Evolutionary conservation across 2,113 vertebrate species (phyloP).

Genomic region (Elachura formosa): DNA sequence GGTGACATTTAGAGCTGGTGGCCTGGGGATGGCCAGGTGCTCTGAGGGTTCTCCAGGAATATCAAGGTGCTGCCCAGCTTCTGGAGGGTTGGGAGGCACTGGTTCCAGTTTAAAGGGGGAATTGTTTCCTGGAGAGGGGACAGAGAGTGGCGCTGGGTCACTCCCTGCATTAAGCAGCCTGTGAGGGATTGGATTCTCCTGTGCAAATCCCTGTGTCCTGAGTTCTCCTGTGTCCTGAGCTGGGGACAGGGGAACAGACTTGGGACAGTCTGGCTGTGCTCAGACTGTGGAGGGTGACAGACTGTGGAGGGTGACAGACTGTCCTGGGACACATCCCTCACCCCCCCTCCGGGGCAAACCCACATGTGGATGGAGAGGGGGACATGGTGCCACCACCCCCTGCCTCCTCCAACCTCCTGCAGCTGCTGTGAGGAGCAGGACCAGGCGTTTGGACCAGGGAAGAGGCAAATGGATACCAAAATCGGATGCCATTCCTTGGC

Average conservation of each 20-base stretch:
- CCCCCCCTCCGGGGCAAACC: neutral
- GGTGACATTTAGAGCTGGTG: neutral
- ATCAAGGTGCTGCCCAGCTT: neutral
- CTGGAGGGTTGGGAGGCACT: neutral
- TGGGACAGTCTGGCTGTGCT: neutral
- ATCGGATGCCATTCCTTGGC: accelerated
- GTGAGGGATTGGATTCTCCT: neutral
- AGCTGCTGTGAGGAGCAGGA: neutral
- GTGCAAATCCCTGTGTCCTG: neutral
- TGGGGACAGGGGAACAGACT: accelerated
- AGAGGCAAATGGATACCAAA: too few species aligned
- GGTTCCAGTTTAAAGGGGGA: neutral
- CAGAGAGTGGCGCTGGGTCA: neutral
- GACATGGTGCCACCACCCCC: accelerated
- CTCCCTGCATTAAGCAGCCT: neutral
- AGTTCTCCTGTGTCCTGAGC: too few species aligned
- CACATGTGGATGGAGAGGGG: neutral
- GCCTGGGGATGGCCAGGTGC: neutral
- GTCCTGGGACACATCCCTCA: neutral
- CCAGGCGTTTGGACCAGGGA: neutral
- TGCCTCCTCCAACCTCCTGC: accelerated
- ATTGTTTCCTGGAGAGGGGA: neutral
- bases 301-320: neutral
- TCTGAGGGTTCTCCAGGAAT: neutral
- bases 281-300: neutral